phyloP scores from a whole-genome alignment of 2,113 vertebrate genomes.

The Spilogale gracilis region DNA sequence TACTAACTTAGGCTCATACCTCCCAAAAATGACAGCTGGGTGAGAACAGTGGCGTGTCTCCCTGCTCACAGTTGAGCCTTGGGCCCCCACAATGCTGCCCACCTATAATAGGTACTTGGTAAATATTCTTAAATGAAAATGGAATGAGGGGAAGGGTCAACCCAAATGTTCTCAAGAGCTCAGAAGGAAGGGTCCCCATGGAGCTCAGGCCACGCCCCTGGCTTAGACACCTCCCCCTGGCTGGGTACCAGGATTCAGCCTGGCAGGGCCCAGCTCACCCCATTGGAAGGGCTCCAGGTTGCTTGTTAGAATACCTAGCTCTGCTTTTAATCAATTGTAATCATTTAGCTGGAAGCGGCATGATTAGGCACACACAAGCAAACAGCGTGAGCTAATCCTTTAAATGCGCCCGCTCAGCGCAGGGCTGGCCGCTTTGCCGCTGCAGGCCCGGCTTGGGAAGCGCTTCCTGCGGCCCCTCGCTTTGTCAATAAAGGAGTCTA shows the following conservation, averaged over 20 bases:
- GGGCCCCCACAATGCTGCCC: accelerated
- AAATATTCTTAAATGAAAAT: neutral
- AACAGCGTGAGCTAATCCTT: constrained; percentile 90
- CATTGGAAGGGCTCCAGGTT: constrained; percentile 81
- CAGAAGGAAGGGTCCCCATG: neutral
- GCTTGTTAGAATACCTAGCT: constrained; percentile 86
- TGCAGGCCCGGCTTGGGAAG: neutral
- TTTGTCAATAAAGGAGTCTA: neutral
- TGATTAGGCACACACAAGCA: constrained; percentile 88
- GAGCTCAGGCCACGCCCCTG: neutral
- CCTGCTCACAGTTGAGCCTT: neutral
- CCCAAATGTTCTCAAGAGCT: neutral
- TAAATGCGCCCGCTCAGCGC: constrained; percentile 84
- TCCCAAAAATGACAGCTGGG: neutral
- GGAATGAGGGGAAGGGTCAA: neutral
- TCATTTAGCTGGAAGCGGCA: constrained; percentile 87
- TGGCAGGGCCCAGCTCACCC: constrained; percentile 81
- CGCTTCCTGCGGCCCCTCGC: neutral
- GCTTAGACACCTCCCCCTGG: constrained; percentile 72
- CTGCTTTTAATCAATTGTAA: constrained; percentile 87
- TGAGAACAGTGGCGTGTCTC: neutral
- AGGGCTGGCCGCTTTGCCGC: constrained; percentile 66
- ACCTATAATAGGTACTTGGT: accelerated
- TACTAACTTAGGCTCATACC: neutral
- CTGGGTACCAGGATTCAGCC: constrained; percentile 71